phyloP scores from a whole-genome alignment of 1,140 invertebrate species.

The Asobara japonica region DNA sequence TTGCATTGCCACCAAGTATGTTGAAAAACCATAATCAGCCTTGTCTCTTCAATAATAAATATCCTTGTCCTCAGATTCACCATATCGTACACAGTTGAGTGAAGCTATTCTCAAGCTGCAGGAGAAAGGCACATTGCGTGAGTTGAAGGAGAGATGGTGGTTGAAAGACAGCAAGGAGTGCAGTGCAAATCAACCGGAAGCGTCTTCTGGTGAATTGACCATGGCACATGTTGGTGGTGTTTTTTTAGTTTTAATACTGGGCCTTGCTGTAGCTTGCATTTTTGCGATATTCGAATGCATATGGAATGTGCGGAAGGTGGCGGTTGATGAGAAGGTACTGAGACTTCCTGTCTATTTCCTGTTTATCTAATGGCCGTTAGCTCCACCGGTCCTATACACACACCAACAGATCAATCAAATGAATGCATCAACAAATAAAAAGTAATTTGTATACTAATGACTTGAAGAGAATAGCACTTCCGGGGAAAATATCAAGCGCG shows the following conservation, averaged over 20 bases:
- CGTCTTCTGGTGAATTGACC: conserved; percentile 68
- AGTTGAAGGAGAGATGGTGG: conserved; percentile 92
- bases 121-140: conserved; percentile 79
- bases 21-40: conserved; percentile 2
- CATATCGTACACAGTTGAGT: conserved; percentile 77
- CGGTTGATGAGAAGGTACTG: conserved; percentile 77
- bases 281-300: conserved; percentile 82
- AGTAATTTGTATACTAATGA: too few species aligned
- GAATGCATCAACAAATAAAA: too few species aligned
- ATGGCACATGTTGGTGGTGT: conserved; percentile 90
- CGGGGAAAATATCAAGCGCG: too few species aligned
- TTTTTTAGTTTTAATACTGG: conserved; percentile 84
- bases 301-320: conserved; percentile 82
- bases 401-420: too few species aligned
- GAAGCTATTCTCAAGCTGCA: conserved; percentile 82
- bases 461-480: too few species aligned
- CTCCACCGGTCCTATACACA: too few species aligned
- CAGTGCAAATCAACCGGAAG: conserved; percentile 20
- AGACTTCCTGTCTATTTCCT: background rate
- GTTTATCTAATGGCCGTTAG: too few species aligned
- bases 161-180: conserved; percentile 59
- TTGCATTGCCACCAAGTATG: conserved; percentile 76
- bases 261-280: conserved; percentile 72
- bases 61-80: conserved; percentile 70
- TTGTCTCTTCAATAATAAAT: conserved; percentile 5